These are phyloP conservation scores for Calliopsis andreniformis DNA, from an alignment of 1,140 invertebrate species.

Conservation along the genomic window DNA sequence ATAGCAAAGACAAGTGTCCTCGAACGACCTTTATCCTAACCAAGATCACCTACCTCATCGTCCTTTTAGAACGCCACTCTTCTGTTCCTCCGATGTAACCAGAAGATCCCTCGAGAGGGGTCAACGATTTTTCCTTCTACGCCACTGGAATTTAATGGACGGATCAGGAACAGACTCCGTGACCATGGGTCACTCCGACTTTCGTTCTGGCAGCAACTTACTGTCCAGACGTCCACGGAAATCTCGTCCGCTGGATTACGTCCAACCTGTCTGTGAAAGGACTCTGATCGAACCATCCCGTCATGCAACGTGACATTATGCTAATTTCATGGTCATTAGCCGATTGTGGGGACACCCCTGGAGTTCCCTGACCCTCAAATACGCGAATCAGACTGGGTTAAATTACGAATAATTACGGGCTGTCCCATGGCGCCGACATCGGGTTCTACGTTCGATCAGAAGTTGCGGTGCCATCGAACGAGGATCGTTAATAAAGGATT, in stretches of 20 bases:
- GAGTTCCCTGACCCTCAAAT: not conserved
- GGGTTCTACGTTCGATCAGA: constrained; percentile 19
- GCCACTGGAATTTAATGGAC: not conserved
- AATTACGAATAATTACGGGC: constrained; percentile 50
- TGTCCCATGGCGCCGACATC: not conserved
- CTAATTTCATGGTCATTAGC: constrained; percentile 62
- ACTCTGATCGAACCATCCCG: constrained; percentile 20
- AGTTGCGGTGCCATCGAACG: constrained; percentile 5
- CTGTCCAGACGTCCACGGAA: constrained; percentile 28
- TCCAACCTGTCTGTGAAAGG: constrained; percentile 37
- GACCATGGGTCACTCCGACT: not conserved
- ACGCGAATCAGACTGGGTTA: constrained; percentile 20
- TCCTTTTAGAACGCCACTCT: not conserved
- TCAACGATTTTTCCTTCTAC: constrained; percentile 1
- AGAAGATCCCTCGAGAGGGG: not conserved
- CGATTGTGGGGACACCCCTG: not conserved
- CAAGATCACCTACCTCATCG: constrained; percentile 5
- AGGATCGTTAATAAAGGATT: constrained; percentile 36
- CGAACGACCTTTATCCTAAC: no score
- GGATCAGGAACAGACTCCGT: constrained; percentile 18
- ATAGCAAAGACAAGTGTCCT: no score
- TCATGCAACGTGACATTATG: constrained; percentile 60
- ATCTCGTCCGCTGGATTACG: constrained; percentile 48
- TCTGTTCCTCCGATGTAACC: no score
- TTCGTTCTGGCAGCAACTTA: constrained; percentile 34